Evolutionary conservation across 1,140 invertebrate species (phyloP).

Genomic region (Bombyx mandarina): DNA sequence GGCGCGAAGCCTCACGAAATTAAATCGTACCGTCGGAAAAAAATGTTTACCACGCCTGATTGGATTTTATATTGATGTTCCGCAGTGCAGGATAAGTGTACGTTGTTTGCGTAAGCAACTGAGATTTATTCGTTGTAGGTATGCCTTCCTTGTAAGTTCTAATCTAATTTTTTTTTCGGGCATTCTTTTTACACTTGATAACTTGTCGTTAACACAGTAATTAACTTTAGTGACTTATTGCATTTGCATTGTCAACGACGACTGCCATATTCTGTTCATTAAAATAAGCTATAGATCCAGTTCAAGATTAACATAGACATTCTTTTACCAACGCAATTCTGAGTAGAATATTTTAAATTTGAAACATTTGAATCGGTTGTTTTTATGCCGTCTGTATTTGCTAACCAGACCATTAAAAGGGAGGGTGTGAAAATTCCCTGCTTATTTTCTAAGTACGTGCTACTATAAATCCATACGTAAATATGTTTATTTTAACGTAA

Average conservation of each 20-base stretch:
- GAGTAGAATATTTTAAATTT: constrained; percentile 2
- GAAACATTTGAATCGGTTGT: neutral
- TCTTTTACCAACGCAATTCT: neutral
- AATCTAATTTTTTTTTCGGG: no score
- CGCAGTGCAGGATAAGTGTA: constrained; percentile 2
- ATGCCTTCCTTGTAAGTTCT: neutral
- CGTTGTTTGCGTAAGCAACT: constrained; percentile 3
- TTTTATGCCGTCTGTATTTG: constrained; percentile 29
- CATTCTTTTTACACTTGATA: no score
- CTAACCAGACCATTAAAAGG: constrained; percentile 42
- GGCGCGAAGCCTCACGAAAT: constrained; percentile 30
- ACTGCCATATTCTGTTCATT: neutral
- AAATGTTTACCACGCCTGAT: constrained; percentile 15
- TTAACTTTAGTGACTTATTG: no score
- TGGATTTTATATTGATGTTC: constrained; percentile 14
- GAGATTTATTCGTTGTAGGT: neutral
- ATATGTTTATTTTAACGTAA: neutral
- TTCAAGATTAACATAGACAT: neutral
- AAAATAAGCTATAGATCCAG: neutral
- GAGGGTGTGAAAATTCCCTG: constrained; percentile 49
- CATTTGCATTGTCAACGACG: no score
- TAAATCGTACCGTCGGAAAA: constrained; percentile 30
- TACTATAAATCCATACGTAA: no score
- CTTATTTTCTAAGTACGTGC: constrained; percentile 32
- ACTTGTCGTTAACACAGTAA: no score